Percentiles rank a stretch among this genome's conserved stretches.
Conservation (phyloP, 2,797 vertebrate species). For the Serranus cabrilla region DNA sequence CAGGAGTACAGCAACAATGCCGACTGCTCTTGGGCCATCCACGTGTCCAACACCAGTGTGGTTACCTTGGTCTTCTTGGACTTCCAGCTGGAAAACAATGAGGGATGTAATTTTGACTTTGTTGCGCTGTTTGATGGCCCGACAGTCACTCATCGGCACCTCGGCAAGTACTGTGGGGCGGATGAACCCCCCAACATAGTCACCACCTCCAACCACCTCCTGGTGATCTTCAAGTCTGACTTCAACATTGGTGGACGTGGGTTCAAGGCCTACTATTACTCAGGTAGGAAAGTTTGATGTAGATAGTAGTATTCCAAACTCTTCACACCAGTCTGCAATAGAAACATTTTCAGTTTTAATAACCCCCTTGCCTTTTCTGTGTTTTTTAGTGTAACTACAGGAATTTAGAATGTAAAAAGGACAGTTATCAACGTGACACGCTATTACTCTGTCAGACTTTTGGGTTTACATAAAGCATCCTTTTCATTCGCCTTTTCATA, state of each 20-base stretch:
- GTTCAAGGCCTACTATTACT: constrained; percentile 96
- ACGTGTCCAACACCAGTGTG: constrained; percentile 80
- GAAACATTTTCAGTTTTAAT: background rate
- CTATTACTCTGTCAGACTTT: background rate
- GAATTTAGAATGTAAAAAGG: background rate
- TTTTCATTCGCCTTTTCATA: constrained; percentile 1
- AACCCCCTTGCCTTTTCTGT: background rate
- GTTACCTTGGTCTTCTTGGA: constrained; percentile 93
- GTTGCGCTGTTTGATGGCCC: constrained; percentile 93
- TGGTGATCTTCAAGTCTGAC: constrained; percentile 95
- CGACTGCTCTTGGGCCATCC: constrained; percentile 94
- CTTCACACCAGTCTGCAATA: background rate
- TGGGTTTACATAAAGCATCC: background rate
- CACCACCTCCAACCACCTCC: constrained; percentile 90
- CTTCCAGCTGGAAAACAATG: constrained; percentile 95
- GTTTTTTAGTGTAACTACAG: background rate
- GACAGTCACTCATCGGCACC: constrained; percentile 80
- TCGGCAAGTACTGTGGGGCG: constrained; percentile 92
- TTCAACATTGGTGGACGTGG: constrained; percentile 97
- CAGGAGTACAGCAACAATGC: constrained; percentile 94
- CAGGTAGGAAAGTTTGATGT: constrained; percentile 82
- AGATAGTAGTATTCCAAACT: background rate
- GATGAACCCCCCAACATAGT: constrained; percentile 85
- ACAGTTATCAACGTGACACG: background rate
- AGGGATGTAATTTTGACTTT: constrained; percentile 94